Evolutionary conservation across 2,888 invertebrate genomes (phyloP).

Genomic region (Archips xylosteana): DNA sequence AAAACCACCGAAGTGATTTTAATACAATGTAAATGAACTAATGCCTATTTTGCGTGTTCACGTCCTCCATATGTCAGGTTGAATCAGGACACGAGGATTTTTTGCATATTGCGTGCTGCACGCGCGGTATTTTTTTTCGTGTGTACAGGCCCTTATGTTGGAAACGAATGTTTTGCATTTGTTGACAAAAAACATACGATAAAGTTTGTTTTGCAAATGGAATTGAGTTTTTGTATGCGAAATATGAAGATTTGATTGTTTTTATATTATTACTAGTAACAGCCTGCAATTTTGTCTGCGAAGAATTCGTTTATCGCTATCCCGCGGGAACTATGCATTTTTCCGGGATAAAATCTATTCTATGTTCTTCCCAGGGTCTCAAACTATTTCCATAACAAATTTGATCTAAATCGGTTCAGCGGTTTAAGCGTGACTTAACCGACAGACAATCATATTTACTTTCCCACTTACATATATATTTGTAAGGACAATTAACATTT

Average conservation of each 20-base stretch:
- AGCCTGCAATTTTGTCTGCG: too few species aligned
- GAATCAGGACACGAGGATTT: slow-evolving; percentile 7
- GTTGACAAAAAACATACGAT: neutral
- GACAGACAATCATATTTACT: too few species aligned
- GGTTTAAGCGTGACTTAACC: too few species aligned
- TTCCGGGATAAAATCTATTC: too few species aligned
- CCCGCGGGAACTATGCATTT: too few species aligned
- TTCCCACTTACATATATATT: too few species aligned
- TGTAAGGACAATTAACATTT: too few species aligned
- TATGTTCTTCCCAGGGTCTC: too few species aligned
- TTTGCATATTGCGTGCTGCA: slow-evolving; percentile 14
- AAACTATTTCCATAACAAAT: too few species aligned
- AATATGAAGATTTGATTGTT: neutral
- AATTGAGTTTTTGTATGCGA: neutral
- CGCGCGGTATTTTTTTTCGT: neutral
- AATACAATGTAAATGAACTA: slow-evolving; percentile 6
- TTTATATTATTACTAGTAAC: too few species aligned
- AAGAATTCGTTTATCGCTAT: too few species aligned
- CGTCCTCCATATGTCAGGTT: slow-evolving; percentile 22
- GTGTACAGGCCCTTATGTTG: neutral
- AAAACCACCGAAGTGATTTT: slow-evolving; percentile 23
- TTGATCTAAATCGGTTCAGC: too few species aligned
- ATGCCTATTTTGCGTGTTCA: slow-evolving; percentile 29
- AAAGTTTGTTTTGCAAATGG: neutral
- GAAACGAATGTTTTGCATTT: neutral